These are phyloP conservation scores for Sarotherodon lohbergeri DNA, from an alignment of 2,113 vertebrate species.

Conservation along the genomic window DNA sequence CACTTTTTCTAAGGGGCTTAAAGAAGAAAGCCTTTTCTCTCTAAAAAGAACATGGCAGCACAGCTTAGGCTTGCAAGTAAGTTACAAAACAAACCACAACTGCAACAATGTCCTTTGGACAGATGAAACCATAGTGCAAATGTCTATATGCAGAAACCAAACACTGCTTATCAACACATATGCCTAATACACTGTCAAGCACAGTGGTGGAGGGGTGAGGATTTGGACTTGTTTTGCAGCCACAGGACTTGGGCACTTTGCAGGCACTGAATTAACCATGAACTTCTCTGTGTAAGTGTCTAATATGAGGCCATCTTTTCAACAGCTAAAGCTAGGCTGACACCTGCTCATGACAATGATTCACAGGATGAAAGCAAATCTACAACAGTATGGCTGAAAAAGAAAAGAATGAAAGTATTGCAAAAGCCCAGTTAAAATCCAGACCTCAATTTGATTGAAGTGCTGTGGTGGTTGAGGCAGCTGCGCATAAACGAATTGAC, in stretches of 20 bases:
- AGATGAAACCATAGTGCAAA: fast-evolving
- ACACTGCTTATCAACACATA: background rate
- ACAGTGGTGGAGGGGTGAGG: background rate
- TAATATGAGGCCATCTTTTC: background rate
- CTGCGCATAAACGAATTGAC: fast-evolving
- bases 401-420: background rate
- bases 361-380: background rate
- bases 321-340: background rate
- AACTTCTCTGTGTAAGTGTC: background rate
- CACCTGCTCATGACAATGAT: background rate
- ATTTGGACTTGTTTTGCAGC: background rate
- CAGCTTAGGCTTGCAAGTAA: background rate
- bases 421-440: background rate
- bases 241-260: background rate
- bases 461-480: background rate
- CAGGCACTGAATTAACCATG: background rate
- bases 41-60: background rate
- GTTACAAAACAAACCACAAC: background rate
- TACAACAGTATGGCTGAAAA: background rate
- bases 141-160: background rate
- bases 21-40: background rate
- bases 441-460: background rate
- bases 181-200: fast-evolving
- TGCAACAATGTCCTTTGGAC: background rate
- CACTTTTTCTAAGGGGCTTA: too few species aligned